Evolutionary conservation across 1,140 invertebrate species (phyloP).

Genomic region (Camponotus pennsylvanicus): DNA sequence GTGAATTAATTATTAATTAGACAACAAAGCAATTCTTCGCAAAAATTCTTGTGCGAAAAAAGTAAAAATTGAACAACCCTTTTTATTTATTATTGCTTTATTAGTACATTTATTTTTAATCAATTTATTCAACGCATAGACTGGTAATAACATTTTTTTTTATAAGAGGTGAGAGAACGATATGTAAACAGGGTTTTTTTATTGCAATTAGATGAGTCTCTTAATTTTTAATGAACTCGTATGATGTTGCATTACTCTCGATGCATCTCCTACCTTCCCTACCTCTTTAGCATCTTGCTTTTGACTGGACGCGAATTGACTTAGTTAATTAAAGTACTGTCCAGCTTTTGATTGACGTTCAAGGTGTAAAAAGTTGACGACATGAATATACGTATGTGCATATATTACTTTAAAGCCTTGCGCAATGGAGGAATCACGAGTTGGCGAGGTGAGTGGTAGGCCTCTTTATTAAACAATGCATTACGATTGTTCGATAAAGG

Average conservation of each 20-base stretch:
- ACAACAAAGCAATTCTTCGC: not conserved
- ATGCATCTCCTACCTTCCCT: not conserved
- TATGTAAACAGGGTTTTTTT: not conserved
- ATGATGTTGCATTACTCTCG: conserved; percentile 15
- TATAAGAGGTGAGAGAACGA: not conserved
- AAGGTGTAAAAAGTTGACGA: conserved; percentile 54
- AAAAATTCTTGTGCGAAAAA: not conserved
- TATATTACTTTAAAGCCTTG: not conserved
- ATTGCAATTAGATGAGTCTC: conserved; percentile 24
- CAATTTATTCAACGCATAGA: not conserved
- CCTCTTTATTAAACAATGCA: conserved; percentile 10
- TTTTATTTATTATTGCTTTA: not conserved
- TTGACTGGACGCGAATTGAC: conserved; percentile 2
- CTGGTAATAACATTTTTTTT: conserved; percentile 4
- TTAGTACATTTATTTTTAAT: not conserved
- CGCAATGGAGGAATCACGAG: not conserved
- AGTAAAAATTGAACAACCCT: not conserved
- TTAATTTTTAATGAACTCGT: conserved; percentile 32
- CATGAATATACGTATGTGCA: conserved; percentile 6
- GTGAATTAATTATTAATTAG: conserved; percentile 14
- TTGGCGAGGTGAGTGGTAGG: not conserved
- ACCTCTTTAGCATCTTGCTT: not conserved
- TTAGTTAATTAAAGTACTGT: conserved; percentile 77
- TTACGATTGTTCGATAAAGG: not conserved
- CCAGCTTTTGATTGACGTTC: conserved; percentile 67